Percentiles rank a stretch among this genome's conserved stretches.
phyloP scores from a whole-genome alignment of 1,140 invertebrate species.

The Hormaphis cornu region DNA sequence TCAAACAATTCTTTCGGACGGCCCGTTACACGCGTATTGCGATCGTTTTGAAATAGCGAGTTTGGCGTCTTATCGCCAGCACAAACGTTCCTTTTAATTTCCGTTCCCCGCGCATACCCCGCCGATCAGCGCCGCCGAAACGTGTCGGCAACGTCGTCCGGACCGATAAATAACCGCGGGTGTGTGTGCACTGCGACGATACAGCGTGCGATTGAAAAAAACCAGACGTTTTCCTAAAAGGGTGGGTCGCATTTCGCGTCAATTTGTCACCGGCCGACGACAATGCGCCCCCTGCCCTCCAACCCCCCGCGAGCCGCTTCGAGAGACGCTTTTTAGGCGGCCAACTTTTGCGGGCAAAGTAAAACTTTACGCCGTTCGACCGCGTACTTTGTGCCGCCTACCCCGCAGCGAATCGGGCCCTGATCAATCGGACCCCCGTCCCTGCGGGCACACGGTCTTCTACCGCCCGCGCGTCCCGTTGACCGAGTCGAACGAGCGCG shows the following conservation, averaged over 20 bases:
- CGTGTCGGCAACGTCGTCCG: not conserved
- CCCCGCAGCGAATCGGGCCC: not conserved
- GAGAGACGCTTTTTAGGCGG: constrained; percentile 26
- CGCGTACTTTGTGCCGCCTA: not conserved
- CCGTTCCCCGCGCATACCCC: too few species aligned
- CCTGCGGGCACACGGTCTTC: not conserved
- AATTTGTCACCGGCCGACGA: constrained; percentile 18
- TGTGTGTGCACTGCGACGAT: not conserved
- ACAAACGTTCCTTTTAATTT: too few species aligned
- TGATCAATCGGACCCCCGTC: not conserved
- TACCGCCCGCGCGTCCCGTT: not conserved
- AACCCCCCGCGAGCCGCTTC: not conserved
- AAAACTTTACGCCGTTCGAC: constrained; percentile 21
- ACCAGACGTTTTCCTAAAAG: constrained; percentile 20
- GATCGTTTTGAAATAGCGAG: too few species aligned
- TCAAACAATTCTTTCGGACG: too few species aligned
- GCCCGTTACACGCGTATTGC: too few species aligned
- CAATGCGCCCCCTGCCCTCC: too few species aligned
- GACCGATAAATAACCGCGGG: constrained; percentile 29
- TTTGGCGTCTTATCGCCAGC: too few species aligned
- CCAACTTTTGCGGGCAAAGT: constrained; percentile 14
- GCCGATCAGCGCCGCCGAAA: too few species aligned
- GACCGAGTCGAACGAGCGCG: constrained; percentile 11
- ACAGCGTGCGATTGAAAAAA: constrained; percentile 27
- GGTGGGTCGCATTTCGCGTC: constrained; percentile 17